Conservation (phyloP, 2,888 invertebrate species). For the Calameuta pallipes region DNA sequence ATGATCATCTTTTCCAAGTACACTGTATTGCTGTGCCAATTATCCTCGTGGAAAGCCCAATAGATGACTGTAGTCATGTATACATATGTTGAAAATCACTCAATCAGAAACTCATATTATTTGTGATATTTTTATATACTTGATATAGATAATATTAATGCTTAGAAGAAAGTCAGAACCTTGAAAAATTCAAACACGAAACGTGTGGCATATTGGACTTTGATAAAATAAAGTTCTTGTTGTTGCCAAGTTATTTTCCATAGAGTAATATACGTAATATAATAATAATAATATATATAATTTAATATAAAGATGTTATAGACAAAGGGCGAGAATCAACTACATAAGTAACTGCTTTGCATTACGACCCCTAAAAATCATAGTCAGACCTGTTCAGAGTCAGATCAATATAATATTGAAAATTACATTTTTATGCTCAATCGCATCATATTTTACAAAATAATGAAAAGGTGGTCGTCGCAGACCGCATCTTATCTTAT, state of each 20-base stretch:
- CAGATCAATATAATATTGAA: background rate
- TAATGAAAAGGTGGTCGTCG: background rate
- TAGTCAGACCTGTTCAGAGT: too few relatives aligned
- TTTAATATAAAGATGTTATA: too few relatives aligned
- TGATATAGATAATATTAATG: background rate
- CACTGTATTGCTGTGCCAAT: background rate
- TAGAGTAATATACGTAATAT: background rate
- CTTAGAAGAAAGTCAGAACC: background rate
- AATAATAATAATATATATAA: too few relatives aligned
- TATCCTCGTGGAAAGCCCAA: background rate
- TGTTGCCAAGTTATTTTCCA: background rate
- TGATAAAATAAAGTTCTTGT: background rate
- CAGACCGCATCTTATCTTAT: background rate
- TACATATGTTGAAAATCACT: background rate
- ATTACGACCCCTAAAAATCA: too few relatives aligned
- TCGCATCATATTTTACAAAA: background rate
- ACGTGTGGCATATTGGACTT: background rate
- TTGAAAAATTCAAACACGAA: background rate
- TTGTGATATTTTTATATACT: background rate
- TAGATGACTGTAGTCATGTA: background rate
- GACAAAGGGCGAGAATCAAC: too few relatives aligned
- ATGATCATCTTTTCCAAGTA: background rate
- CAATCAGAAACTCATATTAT: background rate
- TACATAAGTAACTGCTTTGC: too few relatives aligned
- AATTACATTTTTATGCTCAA: background rate